Evolutionary conservation across 2,797 vertebrate species (phyloP).

Genomic region (Sebastes minor): DNA sequence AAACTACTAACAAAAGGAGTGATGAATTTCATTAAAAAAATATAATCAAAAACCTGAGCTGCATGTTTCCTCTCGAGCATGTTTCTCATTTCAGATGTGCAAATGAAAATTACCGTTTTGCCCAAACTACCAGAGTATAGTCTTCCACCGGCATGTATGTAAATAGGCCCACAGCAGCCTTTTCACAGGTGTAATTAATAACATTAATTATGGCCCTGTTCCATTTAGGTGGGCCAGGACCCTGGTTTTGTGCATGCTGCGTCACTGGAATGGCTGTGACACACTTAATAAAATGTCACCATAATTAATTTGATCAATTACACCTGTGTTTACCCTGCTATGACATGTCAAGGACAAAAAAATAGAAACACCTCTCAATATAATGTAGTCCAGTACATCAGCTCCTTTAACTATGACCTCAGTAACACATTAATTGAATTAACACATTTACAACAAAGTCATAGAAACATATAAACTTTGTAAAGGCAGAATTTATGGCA

Average conservation of each 20-base stretch:
- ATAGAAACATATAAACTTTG: not conserved
- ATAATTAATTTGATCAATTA: no score
- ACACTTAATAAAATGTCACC: no score
- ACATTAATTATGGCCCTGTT: not conserved
- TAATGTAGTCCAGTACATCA: no score
- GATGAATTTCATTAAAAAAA: not conserved
- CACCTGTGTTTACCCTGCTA: no score
- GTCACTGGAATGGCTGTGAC: no score
- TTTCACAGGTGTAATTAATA: not conserved
- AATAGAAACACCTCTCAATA: not conserved
- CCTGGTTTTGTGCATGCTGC: accelerated
- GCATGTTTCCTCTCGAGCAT: not conserved
- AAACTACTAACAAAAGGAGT: not conserved
- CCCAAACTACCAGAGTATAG: not conserved
- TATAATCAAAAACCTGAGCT: not conserved
- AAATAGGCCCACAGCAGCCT: no score
- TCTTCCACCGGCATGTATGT: not conserved
- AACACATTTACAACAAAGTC: no score
- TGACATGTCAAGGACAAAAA: no score
- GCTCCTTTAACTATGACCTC: no score
- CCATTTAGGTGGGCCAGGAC: no score
- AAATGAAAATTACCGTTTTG: not conserved
- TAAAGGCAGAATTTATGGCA: not conserved
- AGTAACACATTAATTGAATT: no score
- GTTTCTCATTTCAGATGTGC: not conserved